These are phyloP conservation scores for Macroglossus sobrinus DNA, from an alignment of 2,113 vertebrate genomes.

Conservation along the genomic window DNA sequence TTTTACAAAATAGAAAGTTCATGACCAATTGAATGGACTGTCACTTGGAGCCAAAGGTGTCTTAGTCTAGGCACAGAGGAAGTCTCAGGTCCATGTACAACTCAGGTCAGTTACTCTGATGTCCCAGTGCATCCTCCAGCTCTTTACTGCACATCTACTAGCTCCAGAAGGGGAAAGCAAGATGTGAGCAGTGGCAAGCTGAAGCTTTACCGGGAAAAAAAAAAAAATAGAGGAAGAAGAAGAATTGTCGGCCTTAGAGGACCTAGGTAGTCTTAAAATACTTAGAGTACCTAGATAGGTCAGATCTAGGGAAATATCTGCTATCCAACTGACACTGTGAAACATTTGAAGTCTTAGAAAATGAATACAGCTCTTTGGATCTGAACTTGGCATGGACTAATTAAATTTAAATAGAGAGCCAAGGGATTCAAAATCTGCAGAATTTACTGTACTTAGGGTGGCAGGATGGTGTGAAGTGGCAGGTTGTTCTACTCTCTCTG, in stretches of 20 bases:
- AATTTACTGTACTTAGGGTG: neutral
- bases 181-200: neutral
- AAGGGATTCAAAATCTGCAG: neutral
- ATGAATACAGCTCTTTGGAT: neutral
- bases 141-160: neutral
- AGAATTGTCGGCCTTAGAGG: neutral
- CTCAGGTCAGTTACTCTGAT: neutral
- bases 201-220: neutral
- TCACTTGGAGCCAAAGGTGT: neutral
- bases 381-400: neutral
- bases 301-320: neutral
- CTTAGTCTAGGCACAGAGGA: neutral
- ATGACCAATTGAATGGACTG: neutral
- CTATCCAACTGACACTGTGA: neutral
- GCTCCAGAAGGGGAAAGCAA: neutral
- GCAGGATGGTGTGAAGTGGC: neutral
- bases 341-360: slow-evolving; percentile 30
- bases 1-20: neutral
- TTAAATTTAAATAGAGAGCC: slow-evolving; percentile 4
- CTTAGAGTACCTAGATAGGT: neutral
- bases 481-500: slow-evolving; percentile 30
- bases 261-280: neutral
- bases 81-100: neutral
- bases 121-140: neutral
- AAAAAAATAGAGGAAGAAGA: neutral